Evolutionary conservation across 2,113 vertebrate species (phyloP), one percentile per base, ranked within the genome.

Genomic region (Petroica traversi): DNA sequence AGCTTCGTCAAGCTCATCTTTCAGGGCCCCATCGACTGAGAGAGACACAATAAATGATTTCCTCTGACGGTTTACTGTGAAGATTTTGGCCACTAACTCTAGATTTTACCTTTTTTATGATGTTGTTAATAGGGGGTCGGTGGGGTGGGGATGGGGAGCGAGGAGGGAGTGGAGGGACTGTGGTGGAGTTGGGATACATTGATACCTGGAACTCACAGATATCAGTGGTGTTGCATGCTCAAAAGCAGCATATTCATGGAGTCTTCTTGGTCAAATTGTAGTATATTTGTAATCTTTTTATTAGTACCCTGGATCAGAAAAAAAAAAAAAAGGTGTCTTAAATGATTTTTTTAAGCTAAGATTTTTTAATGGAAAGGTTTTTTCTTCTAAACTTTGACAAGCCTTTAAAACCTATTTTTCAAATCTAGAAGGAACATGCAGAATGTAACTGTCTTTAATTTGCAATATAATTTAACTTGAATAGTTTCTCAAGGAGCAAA

Each of bases 11-110:
- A 99, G 97, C 97, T 99, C 12, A 99, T 99, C 98, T 99, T 99
- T 98, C 99, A 99, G 97, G 99, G 99, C 75, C 99, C 99, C 4
- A 92, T 99, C 84, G 99, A 99, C 98, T 99, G 98, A 99, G 55
- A n/a, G n/a, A n/a, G n/a, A n/a, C 79, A 81, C 91, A 43, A 96
- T 93, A 96, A 94, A 49, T 26, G 45, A 81, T 90, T 58, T n/a
- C 87, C 87, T 89, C 93, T 95, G 94, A 97, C 91, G 92, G 93
- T 83, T 98, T 98, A 98, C 98, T 98, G 98, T 98, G 98, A 98
- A 98, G 97, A 93, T 97, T 98, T 98, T 98, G 97, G 96, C 98
- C 98, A 98, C 98, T 98, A 98, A 98, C 92, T 97, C 26, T 96
- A 97, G 96, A 93, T 97, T 97, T 97, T 95, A 96, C 92, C 92